Base-by-base conservation (phyloP, 1,140 invertebrate genomes). In the Drosophila prosaltans region DNA sequence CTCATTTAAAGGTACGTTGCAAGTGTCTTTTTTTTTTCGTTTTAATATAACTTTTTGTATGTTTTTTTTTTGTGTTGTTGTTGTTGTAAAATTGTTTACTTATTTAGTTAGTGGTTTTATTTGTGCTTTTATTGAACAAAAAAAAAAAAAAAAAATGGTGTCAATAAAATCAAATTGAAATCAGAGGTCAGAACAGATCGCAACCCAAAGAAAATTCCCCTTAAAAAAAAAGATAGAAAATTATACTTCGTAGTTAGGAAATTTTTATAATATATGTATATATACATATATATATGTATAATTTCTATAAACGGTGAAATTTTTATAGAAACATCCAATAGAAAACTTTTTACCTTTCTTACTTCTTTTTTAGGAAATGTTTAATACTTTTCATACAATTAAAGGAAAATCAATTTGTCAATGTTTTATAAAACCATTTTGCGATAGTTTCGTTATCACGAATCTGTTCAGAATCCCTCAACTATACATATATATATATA, bases 1-100 rank as follows among this genome's bases (percentile, higher is more conserved):
- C 90, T 91, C 90, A 73, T 81, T 78, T 62, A 77, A 90, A 83
- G 86, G 83, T 86, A 91, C 85, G 57, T 90, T 82, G 81, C 81
- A 88, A 83, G 80, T 86, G 79, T 28, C 55, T 39, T 74, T 69
- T 74, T 51, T 24, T 36, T 58, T 58, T 76, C 30, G 28, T 40
- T 21, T 60, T 74, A 89, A 78, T 89, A 89, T 78, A 84, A 81
- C 84, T 75, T 51, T 71, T 48, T 78, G 64, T 40, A 6, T 36
- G 32, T 36, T 36, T 36, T 16, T 16, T 16, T 16, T 16, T 0
- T 16, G 16, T 16, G 16, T 16, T 16, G 16, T 16, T 16, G 16
- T 16, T 36, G 32, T 77, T 89, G 69, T 73, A 74, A 81, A 80
- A 84, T 83, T 85, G 63, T 90, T 71, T 81, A 71, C 58, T 72